Base-by-base conservation (phyloP, 2,797 vertebrate species). In the Anableps anableps region DNA sequence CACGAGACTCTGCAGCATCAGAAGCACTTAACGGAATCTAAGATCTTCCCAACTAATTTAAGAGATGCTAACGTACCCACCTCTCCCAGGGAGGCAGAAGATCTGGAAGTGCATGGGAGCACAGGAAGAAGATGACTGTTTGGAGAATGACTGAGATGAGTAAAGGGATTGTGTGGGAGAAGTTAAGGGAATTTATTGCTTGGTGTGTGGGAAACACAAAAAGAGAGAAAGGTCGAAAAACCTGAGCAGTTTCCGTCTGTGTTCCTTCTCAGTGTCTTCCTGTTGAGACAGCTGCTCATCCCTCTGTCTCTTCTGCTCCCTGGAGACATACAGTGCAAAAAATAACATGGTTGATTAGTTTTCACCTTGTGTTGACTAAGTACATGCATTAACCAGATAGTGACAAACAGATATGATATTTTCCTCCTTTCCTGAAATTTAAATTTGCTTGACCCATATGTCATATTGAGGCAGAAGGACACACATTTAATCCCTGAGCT, bases 1-100 rank as follows among this genome's bases (percentile, higher is more conserved):
- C 87, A 89, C 78, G 55, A 90, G 91, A 92, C 84, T 93, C 83
- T 73, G 80, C 80, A 81, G 86, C 90, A 90, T 94, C 87, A 88
- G 79, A 85, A 90, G 78, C 83, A 91, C 89, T 94, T 94, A 88
- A 75, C 77, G 74, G 77, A 84, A 84, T 85, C 86, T 93, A 85
- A 90, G 89, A 93, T 92, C 90, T 89, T 78, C 86, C 86, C 75
- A 78, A 80, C 74, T 90, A 83, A 90, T 93, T 86, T 72, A 80
- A 80, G 84, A 89, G 88, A 92, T 82, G 86, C 74, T 86, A 88
- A 92, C 88, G 86, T 77, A 86, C 79, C 53, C 84, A 77, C 71
- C 79, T 86, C 86, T 83, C 53, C 86, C 50, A 43, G 73, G 34
- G 78, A 81, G 76, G 75, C 83, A 81, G 72, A 74, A 83, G 86